Conservation (phyloP, 2,113 vertebrate genomes). For the Macrotis lagotis region DNA sequence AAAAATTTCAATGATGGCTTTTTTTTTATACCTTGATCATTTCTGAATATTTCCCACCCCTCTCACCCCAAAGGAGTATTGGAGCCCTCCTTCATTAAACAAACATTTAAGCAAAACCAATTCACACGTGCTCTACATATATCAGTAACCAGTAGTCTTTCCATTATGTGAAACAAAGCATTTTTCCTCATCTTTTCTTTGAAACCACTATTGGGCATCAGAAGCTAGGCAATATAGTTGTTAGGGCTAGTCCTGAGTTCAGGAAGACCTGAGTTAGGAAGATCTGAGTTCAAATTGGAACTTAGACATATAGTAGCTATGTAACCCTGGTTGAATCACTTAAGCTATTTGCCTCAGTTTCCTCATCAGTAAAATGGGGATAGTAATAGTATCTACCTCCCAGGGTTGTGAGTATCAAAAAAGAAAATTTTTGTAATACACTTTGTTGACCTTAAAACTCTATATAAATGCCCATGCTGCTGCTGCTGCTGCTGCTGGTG, state of each 20-base stretch:
- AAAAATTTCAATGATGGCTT: neutral
- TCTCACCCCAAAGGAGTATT: too few species aligned
- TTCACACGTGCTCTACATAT: neutral
- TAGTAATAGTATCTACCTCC: neutral
- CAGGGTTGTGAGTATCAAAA: neutral
- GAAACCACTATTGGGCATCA: neutral
- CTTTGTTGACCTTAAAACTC: neutral
- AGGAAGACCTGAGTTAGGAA: neutral
- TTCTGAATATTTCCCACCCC: neutral
- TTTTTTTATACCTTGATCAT: neutral
- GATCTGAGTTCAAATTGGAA: neutral
- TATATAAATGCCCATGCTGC: neutral
- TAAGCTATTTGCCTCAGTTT: neutral
- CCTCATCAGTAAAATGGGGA: neutral
- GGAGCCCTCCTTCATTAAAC: neutral
- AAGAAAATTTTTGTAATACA: neutral
- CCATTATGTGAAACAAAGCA: neutral
- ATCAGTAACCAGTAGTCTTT: neutral
- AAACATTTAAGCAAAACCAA: neutral
- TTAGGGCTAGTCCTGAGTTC: neutral
- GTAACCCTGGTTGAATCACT: neutral
- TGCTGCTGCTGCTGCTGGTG: neutral
- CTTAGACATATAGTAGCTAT: neutral
- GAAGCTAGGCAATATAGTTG: neutral
- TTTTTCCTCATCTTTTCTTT: neutral